Percentiles rank a stretch among this genome's conserved stretches.
These are phyloP conservation scores for Coreius guichenoti DNA, from an alignment of 2,797 vertebrate genomes.

Conservation along the genomic window DNA sequence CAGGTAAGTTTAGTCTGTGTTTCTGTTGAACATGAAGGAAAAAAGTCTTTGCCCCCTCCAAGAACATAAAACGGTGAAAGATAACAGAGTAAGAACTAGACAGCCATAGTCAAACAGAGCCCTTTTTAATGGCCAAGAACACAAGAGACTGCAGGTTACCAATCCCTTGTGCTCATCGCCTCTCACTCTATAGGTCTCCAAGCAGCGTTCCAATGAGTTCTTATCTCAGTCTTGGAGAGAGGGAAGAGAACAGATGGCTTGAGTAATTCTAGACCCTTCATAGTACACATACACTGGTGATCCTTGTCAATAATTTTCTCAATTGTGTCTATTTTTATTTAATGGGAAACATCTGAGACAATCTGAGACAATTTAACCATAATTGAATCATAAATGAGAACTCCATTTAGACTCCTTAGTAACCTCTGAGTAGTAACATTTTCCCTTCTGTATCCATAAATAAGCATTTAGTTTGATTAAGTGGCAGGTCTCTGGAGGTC, in stretches of 20 bases:
- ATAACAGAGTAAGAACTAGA: constrained; percentile 60
- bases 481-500: neutral
- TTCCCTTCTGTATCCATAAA: neutral
- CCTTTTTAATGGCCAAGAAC: constrained; percentile 48
- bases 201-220: constrained; percentile 56
- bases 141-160: constrained; percentile 54
- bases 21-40: too few relatives aligned
- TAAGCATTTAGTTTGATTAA: neutral
- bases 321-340: too few relatives aligned
- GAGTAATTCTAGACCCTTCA: neutral
- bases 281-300: neutral
- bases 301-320: too few relatives aligned
- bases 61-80: constrained; percentile 71
- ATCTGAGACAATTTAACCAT: neutral
- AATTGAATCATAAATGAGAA: neutral
- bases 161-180: constrained; percentile 41
- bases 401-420: neutral
- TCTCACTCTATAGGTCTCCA: constrained; percentile 46
- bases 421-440: neutral
- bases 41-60: constrained; percentile 64
- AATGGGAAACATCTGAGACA: too few relatives aligned
- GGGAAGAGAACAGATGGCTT: constrained; percentile 64
- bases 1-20: neutral
- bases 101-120: constrained; percentile 1
- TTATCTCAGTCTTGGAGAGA: constrained; percentile 61